Evolutionary conservation across 2,113 vertebrate genomes (phyloP), one percentile per base, ranked within the genome.

Genomic region (Ameiurus melas): DNA sequence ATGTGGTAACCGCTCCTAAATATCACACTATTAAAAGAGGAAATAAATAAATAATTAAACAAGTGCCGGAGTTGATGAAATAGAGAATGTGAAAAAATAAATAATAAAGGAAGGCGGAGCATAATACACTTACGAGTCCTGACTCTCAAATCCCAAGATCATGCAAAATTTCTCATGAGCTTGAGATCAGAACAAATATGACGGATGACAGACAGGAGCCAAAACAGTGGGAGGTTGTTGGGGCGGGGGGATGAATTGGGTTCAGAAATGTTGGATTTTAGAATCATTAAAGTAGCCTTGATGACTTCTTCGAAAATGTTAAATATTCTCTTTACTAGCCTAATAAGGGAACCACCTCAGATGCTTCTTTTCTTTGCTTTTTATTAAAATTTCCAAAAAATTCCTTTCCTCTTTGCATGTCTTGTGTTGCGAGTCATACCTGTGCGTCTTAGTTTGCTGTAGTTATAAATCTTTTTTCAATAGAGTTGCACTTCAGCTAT

Each of bases 401-500:
- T 16, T 2, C 19, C 0, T 47, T 77, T 6, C 20, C 10, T 51
- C 3, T 47, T 77, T 2, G 2, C 22, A 43, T 20, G 10, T 51
- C 51, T 57, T 16, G 43, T 12, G 77, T 84, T 66, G 22, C 2
- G 3, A 47, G 36, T 30, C 17, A 47, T 83, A 87, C 86, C 86
- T 87, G 86, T 13, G 47, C 14, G 25, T 17, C 47, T 33, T 2
- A 0, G 25, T 27, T 60, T 16, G 36, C 3, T 10, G 25, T 43
- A 8, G 53, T 60, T 75, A 64, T 62, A n/a, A 87, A 70, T 81
- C 77, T 70, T 78, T 47, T 80, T 30, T 86, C 39, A 16, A 53
- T 16, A 22, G 17, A 17, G 71, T 83, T 68, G n/a, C 73, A 36
- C 58, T 53, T 68, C 55, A 30, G n/a, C 47, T 51, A 12, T 22